phyloP scores from a whole-genome alignment of 2,113 vertebrate species.

The Meleagris gallopavo region DNA sequence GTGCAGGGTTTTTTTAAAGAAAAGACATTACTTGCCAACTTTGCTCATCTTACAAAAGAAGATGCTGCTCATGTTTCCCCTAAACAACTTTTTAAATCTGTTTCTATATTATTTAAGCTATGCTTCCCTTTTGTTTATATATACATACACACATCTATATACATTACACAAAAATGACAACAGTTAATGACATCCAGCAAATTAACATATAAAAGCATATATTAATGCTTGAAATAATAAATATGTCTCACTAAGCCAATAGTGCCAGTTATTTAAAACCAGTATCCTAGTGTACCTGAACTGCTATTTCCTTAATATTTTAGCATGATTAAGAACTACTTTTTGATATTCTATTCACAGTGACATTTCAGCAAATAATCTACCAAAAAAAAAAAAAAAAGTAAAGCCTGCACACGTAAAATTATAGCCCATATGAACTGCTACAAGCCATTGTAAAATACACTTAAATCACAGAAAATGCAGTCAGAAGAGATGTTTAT shows the following conservation, averaged over 20 bases:
- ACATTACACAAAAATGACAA: background rate
- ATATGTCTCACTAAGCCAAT: background rate
- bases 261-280: background rate
- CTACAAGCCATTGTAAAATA: background rate
- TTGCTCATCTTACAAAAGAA: background rate
- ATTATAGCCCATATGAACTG: background rate
- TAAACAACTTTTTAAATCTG: background rate
- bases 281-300: background rate
- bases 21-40: background rate
- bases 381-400: background rate
- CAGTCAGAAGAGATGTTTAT: background rate
- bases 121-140: background rate
- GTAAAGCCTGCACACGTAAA: background rate
- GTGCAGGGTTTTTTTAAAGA: background rate
- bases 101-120: background rate
- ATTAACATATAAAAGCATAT: background rate
- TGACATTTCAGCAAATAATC: background rate
- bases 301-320: background rate
- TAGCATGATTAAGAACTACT: background rate
- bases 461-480: background rate
- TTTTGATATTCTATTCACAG: background rate
- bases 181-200: background rate
- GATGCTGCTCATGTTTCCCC: background rate
- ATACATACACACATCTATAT: background rate
- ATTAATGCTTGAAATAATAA: background rate